A percentile compares a stretch with the other conserved stretches of the same genome.
These are phyloP conservation scores for Oreochromis mossambicus DNA, from an alignment of 2,797 vertebrate species.

Conservation along the genomic window DNA sequence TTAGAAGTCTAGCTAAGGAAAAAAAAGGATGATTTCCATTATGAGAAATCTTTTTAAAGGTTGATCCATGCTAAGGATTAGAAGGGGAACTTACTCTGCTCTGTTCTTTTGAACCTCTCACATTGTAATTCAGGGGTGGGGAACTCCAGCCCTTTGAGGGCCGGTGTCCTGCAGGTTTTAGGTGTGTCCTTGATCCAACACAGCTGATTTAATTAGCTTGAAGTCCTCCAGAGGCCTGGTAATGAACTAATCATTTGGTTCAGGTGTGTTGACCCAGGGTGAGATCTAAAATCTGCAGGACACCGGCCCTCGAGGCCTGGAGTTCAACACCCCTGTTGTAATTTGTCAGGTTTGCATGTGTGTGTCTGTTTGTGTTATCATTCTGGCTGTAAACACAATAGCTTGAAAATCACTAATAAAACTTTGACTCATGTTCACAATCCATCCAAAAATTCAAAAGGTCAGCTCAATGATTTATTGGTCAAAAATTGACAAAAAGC, in stretches of 20 bases:
- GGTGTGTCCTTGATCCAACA: neutral
- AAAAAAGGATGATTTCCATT: neutral
- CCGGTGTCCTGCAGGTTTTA: neutral
- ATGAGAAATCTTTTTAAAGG: neutral
- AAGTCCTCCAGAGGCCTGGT: neutral
- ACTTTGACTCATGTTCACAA: neutral
- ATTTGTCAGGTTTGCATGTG: neutral
- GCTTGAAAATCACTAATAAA: neutral
- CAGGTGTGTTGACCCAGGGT: neutral
- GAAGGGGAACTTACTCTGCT: neutral
- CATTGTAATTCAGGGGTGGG: neutral
- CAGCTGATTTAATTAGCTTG: neutral
- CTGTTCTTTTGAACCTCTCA: neutral
- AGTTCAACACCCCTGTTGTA: neutral
- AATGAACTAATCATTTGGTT: neutral
- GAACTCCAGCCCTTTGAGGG: neutral
- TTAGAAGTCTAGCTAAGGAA: neutral
- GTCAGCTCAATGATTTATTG: neutral
- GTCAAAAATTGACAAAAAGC: neutral
- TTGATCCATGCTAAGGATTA: neutral
- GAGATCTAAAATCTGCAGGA: neutral
- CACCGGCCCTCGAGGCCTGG: neutral
- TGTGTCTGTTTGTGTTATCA: neutral
- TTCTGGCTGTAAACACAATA: neutral
- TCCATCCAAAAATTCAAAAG: neutral